Evolutionary conservation across 2,888 invertebrate species (phyloP).

Genomic region (Imbricaverruca yamaguchii): DNA sequence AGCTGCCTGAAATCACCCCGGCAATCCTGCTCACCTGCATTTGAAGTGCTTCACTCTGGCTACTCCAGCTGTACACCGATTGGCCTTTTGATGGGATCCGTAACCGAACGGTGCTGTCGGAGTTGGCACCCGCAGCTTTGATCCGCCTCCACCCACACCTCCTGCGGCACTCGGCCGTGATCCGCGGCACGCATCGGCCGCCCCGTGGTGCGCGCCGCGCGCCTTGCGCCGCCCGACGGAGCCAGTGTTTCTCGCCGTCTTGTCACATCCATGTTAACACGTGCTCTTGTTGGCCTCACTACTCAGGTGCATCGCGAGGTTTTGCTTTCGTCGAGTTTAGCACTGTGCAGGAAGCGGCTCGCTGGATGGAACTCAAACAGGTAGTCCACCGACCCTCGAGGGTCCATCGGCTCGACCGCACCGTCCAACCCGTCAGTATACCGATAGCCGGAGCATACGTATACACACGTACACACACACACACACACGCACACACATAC

Average conservation of each 20-base stretch:
- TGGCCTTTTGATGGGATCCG: too few relatives aligned
- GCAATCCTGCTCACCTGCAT: too few relatives aligned
- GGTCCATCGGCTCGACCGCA: not conserved
- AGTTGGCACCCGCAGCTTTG: too few relatives aligned
- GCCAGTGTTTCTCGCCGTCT: constrained; percentile 27
- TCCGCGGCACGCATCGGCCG: not conserved
- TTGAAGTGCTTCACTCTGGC: too few relatives aligned
- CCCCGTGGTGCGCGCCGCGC: constrained; percentile 11
- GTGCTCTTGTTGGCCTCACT: constrained; percentile 28
- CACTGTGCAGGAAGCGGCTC: constrained; percentile 74
- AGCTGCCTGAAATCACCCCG: too few relatives aligned
- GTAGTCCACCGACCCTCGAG: constrained; percentile 44
- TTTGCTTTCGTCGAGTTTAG: constrained; percentile 92
- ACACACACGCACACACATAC: not conserved
- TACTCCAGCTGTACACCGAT: too few relatives aligned
- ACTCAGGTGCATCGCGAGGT: constrained; percentile 75
- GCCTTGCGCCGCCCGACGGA: constrained; percentile 1
- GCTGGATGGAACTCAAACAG: constrained; percentile 89
- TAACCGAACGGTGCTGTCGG: too few relatives aligned
- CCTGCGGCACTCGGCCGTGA: too few relatives aligned
- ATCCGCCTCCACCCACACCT: too few relatives aligned
- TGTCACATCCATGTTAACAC: constrained; percentile 30
- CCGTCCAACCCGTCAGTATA: constrained; percentile 14
- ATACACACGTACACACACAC: too few relatives aligned
- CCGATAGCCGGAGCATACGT: not conserved